Percentiles rank a stretch among this genome's conserved stretches.
These are phyloP conservation scores for Bettongia penicillata DNA, from an alignment of 2,113 vertebrate species.

Conservation along the genomic window DNA sequence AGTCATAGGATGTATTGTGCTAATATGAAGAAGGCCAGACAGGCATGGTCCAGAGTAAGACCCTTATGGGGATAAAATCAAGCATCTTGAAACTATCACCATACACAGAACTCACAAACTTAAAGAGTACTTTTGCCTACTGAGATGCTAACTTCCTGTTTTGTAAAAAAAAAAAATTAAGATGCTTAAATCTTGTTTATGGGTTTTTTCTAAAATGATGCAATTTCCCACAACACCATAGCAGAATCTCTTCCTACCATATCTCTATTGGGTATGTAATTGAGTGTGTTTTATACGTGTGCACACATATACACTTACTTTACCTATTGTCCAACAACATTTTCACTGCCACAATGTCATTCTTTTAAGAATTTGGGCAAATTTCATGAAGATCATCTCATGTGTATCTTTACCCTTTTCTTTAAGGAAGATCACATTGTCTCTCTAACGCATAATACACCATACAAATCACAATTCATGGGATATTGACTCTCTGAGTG, in stretches of 20 bases:
- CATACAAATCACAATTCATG: constrained; percentile 12
- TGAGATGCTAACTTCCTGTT: background rate
- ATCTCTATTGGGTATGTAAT: background rate
- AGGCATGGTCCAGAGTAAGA: background rate
- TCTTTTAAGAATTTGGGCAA: background rate
- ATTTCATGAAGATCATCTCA: background rate
- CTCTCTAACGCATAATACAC: background rate
- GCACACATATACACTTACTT: background rate
- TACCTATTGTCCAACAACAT: background rate
- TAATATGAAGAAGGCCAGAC: background rate
- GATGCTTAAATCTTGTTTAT: background rate
- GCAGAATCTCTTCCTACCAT: background rate
- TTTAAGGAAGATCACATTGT: background rate
- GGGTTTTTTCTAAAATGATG: background rate
- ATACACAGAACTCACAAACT: background rate
- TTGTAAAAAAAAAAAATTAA: background rate
- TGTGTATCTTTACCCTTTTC: background rate
- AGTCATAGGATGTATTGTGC: background rate
- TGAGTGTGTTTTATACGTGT: background rate
- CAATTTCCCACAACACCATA: fast-evolving
- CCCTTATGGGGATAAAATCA: fast-evolving
- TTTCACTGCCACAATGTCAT: constrained; percentile 12
- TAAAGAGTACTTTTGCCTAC: background rate
- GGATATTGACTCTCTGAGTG: background rate
- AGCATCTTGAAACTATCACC: background rate